phyloP scores from a whole-genome alignment of 92 coral and sea anemone genomes.

The Bergia sp. region DNA sequence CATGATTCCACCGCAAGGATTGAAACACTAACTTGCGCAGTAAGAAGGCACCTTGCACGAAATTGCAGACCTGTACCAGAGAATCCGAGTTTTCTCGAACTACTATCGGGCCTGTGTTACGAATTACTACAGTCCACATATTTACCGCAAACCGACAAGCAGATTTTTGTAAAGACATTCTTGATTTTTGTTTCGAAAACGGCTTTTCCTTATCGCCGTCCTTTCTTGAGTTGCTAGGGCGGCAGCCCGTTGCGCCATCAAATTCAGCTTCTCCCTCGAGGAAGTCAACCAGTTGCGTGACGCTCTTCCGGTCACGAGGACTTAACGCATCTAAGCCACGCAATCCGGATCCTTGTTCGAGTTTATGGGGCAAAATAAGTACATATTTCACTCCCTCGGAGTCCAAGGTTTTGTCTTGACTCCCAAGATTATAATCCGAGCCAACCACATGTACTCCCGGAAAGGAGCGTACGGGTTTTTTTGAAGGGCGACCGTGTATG shows the following conservation, averaged over 20 bases:
- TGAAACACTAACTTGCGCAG: constrained; percentile 21
- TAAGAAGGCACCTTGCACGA: constrained; percentile 23
- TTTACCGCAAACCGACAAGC: constrained; percentile 31
- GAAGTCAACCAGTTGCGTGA: constrained; percentile 15
- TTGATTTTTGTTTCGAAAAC: background rate
- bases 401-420: background rate
- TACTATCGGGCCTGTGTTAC: constrained; percentile 26
- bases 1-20: constrained; percentile 29
- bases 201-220: background rate
- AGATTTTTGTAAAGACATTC: constrained; percentile 5
- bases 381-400: constrained; percentile 2
- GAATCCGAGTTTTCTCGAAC: constrained; percentile 21
- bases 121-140: constrained; percentile 32
- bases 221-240: background rate
- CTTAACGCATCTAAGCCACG: constrained; percentile 18
- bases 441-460: constrained; percentile 36
- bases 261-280: constrained; percentile 32
- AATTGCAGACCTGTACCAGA: constrained; percentile 19
- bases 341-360: constrained; percentile 7
- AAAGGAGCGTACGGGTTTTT: background rate
- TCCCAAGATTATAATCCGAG: constrained; percentile 33
- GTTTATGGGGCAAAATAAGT: constrained; percentile 32
- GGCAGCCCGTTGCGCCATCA: constrained; percentile 37
- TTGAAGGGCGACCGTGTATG: background rate
- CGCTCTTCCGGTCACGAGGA: constrained; percentile 29